Conservation (phyloP, 2,888 invertebrate species). For the Drosophila borealis region DNA sequence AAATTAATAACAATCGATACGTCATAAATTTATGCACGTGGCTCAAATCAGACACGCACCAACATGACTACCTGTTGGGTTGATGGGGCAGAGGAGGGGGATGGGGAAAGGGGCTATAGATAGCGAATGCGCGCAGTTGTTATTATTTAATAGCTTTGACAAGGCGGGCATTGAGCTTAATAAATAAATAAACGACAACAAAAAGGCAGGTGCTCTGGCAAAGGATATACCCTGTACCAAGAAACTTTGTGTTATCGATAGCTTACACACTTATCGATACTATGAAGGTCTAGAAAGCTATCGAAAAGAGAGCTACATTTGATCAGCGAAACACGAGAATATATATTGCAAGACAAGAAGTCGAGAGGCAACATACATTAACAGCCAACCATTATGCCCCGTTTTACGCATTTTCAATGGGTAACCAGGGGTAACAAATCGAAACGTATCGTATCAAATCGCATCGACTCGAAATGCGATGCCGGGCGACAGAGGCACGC, state of each 20-base stretch:
- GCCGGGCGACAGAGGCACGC: constrained; percentile 32
- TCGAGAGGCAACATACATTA: too few species aligned
- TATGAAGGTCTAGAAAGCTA: too few species aligned
- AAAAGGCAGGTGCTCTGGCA: constrained; percentile 1
- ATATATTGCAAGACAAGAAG: too few species aligned
- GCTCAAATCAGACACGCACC: constrained; percentile 68
- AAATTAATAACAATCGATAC: constrained; percentile 75
- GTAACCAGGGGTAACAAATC: constrained; percentile 21
- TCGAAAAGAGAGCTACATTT: too few species aligned
- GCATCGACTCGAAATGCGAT: constrained; percentile 16
- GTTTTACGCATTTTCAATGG: neutral
- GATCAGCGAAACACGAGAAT: too few species aligned
- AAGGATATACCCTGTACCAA: neutral
- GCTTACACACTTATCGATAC: too few species aligned
- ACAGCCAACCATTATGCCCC: too few species aligned
- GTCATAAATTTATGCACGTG: constrained; percentile 74
- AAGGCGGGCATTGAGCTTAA: constrained; percentile 58
- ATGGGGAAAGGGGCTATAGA: neutral
- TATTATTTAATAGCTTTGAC: constrained; percentile 70
- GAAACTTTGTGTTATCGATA: too few species aligned
- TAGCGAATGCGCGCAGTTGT: constrained; percentile 14
- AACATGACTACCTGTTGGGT: constrained; percentile 15
- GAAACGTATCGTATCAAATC: constrained; percentile 16
- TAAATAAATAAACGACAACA: constrained; percentile 37
- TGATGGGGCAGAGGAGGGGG: neutral